Evolutionary conservation across 1,140 invertebrate species (phyloP).

Genomic region (Pogonomyrmex barbatus): DNA sequence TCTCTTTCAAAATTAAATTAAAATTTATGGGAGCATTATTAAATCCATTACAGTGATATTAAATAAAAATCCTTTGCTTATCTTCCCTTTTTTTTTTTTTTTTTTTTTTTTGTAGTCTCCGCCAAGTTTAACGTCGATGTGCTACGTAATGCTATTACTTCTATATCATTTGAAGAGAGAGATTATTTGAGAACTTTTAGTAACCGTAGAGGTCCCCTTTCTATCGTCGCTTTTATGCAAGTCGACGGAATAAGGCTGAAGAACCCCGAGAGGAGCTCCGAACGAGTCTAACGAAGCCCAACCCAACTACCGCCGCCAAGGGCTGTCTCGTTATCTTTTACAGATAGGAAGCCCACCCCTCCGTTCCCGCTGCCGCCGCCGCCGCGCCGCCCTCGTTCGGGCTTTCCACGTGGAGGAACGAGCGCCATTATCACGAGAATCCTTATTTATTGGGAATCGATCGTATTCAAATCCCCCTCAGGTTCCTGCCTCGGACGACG

Average conservation of each 20-base stretch:
- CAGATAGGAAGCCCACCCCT: slow-evolving; percentile 74
- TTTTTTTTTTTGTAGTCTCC: not conserved
- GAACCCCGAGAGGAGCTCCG: slow-evolving; percentile 65
- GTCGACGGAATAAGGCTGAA: slow-evolving; percentile 69
- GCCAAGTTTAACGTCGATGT: not conserved
- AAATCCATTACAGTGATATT: not conserved
- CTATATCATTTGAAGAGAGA: slow-evolving; percentile 5
- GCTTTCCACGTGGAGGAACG: slow-evolving; percentile 73
- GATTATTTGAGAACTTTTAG: slow-evolving; percentile 50
- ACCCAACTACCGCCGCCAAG: slow-evolving; percentile 75
- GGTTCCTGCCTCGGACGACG: slow-evolving; percentile 48
- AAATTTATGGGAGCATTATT: not conserved
- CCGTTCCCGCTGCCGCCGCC: slow-evolving; percentile 19
- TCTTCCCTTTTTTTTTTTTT: not conserved
- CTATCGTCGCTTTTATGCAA: slow-evolving; percentile 42
- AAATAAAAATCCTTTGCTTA: not conserved
- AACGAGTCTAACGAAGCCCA: slow-evolving; percentile 75
- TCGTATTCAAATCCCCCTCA: slow-evolving; percentile 80
- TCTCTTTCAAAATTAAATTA: slow-evolving; percentile 11
- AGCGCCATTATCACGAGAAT: slow-evolving; percentile 80
- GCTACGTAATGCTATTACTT: slow-evolving; percentile 22
- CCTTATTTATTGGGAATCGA: slow-evolving; percentile 83
- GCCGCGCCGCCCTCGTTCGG: slow-evolving; percentile 52
- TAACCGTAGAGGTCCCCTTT: slow-evolving; percentile 12
- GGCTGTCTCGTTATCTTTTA: slow-evolving; percentile 80